These are phyloP conservation scores for Agrotis ipsilon DNA, from an alignment of 2,888 invertebrate species.

Conservation along the genomic window DNA sequence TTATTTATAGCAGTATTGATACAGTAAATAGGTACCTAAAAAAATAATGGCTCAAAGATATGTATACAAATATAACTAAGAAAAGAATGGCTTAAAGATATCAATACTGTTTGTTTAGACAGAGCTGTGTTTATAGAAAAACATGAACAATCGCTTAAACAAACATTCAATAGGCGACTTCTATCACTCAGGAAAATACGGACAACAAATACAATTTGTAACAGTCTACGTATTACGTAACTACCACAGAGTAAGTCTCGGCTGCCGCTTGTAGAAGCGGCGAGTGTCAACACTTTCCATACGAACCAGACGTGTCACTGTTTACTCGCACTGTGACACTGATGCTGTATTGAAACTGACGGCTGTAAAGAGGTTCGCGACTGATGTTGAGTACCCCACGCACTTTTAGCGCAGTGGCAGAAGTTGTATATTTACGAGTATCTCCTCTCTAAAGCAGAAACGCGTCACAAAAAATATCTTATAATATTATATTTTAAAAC, in stretches of 20 bases:
- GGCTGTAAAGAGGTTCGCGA: background rate
- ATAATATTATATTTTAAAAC: too few relatives aligned
- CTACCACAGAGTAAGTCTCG: background rate
- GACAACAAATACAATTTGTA: slow-evolving; percentile 14
- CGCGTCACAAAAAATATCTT: too few relatives aligned
- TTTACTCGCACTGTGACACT: background rate
- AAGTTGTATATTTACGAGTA: too few relatives aligned
- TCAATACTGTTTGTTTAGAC: slow-evolving; percentile 24
- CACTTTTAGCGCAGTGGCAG: background rate
- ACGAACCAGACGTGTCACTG: background rate
- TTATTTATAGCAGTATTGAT: background rate
- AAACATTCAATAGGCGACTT: slow-evolving; percentile 35
- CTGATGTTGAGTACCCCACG: background rate
- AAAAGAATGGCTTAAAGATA: slow-evolving; percentile 22
- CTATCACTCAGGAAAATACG: slow-evolving; percentile 38
- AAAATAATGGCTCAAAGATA: slow-evolving; percentile 22
- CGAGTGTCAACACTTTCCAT: background rate
- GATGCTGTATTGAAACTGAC: background rate
- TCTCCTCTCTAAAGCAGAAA: too few relatives aligned
- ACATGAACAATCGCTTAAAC: slow-evolving; percentile 25
- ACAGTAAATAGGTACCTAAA: background rate
- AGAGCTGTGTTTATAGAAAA: slow-evolving; percentile 32
- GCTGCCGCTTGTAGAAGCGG: background rate
- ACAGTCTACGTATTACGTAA: slow-evolving; percentile 14
- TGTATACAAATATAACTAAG: background rate